Evolutionary conservation across 2,888 invertebrate genomes (phyloP).

Genomic region (Drosophila paracracens): DNA sequence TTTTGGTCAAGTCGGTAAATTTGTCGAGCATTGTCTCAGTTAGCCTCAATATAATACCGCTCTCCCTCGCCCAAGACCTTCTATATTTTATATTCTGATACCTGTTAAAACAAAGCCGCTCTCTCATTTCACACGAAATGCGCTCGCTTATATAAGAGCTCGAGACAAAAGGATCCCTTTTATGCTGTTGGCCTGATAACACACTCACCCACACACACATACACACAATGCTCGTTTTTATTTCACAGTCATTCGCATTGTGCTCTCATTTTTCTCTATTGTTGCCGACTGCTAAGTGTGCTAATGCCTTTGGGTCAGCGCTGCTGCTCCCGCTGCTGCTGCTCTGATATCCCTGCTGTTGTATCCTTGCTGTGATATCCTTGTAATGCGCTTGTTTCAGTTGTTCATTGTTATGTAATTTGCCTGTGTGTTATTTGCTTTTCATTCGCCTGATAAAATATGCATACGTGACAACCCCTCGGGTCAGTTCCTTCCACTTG

Average conservation of each 20-base stretch:
- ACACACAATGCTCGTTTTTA: slow-evolving; percentile 46
- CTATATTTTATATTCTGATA: neutral
- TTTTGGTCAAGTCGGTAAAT: slow-evolving; percentile 46
- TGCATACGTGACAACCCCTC: slow-evolving; percentile 47
- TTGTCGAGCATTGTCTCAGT: slow-evolving; percentile 31
- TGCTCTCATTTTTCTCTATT: slow-evolving; percentile 34
- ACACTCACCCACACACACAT: slow-evolving; percentile 24
- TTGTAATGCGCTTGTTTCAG: slow-evolving; percentile 75
- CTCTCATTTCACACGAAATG: slow-evolving; percentile 58
- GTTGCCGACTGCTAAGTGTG: slow-evolving; percentile 26
- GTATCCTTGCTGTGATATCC: slow-evolving; percentile 54
- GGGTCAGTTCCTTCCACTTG: neutral
- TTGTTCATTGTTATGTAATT: slow-evolving; percentile 73
- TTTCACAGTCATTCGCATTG: slow-evolving; percentile 36
- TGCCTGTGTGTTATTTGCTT: slow-evolving; percentile 68
- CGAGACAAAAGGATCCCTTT: slow-evolving; percentile 34
- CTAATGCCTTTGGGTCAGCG: slow-evolving; percentile 75
- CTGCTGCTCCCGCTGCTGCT: neutral
- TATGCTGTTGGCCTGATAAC: slow-evolving; percentile 41
- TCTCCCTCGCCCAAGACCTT: neutral
- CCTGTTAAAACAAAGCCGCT: slow-evolving; percentile 25
- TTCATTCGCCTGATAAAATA: slow-evolving; percentile 69
- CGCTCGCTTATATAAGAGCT: slow-evolving; percentile 40
- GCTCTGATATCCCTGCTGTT: slow-evolving; percentile 63
- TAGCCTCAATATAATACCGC: slow-evolving; percentile 13